Base-by-base conservation (phyloP, 2,888 invertebrate genomes). In the Sminthurides aquaticus region DNA sequence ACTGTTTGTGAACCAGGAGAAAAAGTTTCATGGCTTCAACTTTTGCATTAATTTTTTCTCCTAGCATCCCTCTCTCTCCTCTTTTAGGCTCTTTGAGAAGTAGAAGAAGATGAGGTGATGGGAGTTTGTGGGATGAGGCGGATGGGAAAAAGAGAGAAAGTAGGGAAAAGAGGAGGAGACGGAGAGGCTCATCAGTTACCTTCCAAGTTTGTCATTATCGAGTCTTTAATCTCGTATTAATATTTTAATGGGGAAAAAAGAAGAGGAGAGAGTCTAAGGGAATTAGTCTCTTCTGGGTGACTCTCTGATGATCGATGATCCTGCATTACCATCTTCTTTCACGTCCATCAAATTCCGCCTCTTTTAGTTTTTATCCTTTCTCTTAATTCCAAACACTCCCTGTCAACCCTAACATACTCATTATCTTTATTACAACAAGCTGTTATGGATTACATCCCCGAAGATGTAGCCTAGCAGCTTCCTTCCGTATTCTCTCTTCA, bases 141-240 rank as follows among this genome's bases (percentile, higher is more conserved):
- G n/a, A n/a, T n/a, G n/a, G n/a, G n/a, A n/a, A n/a, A n/a, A n/a
- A n/a, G n/a, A 26, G 5, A 1, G 52, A 59, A 29, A 11, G 61
- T 26, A 54, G 24, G 18, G 20, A 25, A 54, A 18, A 54, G 25
- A 34, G 57, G 57, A 43, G 52, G 49, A 62, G 29, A 64, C 25
- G 56, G 49, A 34, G 43, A 63, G 67, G 27, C 69, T 69, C 69
- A 69, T 69, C 69, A 69, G 69, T 69, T 69, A 69, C 69, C 69
- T 69, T 65, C 65, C 62, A 69, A 69, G 69, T 69, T 69, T 69
- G 69, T 67, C 69, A 69, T 69, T 69, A 69, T 69, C 69, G 69
- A 69, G 64, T 67, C 68, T 69, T 69, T 69, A 69, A 69, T 69
- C 69, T 69, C 67, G 67, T 67, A 69, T 69, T 69, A 67, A 69